Evolutionary conservation across 1,140 invertebrate genomes (phyloP), one percentile per base, ranked within the genome.

Genomic region (Solenopsis invicta): DNA sequence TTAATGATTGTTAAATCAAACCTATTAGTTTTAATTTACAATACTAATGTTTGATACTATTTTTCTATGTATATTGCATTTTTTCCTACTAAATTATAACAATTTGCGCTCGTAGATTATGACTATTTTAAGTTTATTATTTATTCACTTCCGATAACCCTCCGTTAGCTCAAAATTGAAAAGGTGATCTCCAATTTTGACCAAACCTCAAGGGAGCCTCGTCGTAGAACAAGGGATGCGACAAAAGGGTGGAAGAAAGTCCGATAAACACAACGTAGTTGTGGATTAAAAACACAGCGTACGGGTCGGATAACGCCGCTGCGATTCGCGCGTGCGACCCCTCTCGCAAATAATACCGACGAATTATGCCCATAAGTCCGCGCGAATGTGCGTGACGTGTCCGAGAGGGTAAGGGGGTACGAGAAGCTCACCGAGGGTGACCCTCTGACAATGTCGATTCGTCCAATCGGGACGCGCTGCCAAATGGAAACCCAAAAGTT

Each of bases 301-400:
- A 74, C 86, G 85, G 61, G 52, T 59, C 24, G 29, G 10, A 29
- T 54, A 29, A 9, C n/a, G n/a, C 48, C 4, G 18, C 34, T 67
- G 85, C 76, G 75, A 62, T 72, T 71, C 72, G n/a, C 81, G 21
- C 48, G 24, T 29, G 52, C 67, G 72, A 87, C 84, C 91, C 91
- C 89, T 91, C 89, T 90, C 59, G 90, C 92, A 91, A 93, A 92
- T 92, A 93, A 86, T 61, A 84, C 91, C 92, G 92, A 92, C 91
- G 92, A 93, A 93, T 92, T 93, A 92, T 93, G 90, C 86, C 91
- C 88, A 90, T 93, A 93, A 93, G 92, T 91, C 89, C 87, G 86
- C 89, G 88, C 90, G 88, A 93, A 92, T 92, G 91, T 90, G 89
- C 92, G 88, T 93, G 92, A 93, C 92, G 92, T 91, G 91, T 93